Conservation (phyloP, 2,113 vertebrate genomes). For the Crotalus horridus region DNA sequence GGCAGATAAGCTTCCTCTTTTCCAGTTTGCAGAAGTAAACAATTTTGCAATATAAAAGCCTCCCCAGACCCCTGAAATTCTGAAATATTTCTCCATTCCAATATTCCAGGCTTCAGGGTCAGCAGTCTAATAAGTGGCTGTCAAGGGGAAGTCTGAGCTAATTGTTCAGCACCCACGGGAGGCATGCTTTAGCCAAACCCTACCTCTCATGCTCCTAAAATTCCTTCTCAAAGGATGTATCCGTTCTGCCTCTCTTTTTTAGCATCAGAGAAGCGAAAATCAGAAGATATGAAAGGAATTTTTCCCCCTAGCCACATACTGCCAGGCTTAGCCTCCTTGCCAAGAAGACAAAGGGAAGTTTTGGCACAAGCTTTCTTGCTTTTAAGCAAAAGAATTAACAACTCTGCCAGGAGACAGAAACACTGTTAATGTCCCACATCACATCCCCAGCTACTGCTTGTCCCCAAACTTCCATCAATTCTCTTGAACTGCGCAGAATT, state of each 20-base stretch:
- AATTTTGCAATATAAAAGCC: background rate
- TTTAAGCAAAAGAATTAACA: background rate
- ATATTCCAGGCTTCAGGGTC: background rate
- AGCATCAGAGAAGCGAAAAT: background rate
- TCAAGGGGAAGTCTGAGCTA: background rate
- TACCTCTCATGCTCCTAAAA: background rate
- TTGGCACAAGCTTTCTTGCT: background rate
- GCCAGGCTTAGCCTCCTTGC: background rate
- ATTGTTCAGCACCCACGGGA: background rate
- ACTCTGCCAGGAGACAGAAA: background rate
- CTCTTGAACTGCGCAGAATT: background rate
- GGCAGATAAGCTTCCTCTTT: background rate
- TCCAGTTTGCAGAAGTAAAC: background rate
- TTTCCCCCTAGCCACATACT: background rate
- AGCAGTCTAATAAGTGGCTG: background rate
- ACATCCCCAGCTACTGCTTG: background rate
- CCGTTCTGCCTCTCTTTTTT: fast-evolving
- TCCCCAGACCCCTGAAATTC: background rate
- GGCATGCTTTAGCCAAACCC: background rate
- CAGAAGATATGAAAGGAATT: background rate
- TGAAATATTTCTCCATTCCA: background rate
- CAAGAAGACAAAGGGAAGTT: background rate
- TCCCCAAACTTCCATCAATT: background rate
- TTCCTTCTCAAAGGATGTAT: background rate
- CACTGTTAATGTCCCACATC: background rate